Conservation (phyloP, 2,888 invertebrate genomes). For the Allophyes oxyacanthae region DNA sequence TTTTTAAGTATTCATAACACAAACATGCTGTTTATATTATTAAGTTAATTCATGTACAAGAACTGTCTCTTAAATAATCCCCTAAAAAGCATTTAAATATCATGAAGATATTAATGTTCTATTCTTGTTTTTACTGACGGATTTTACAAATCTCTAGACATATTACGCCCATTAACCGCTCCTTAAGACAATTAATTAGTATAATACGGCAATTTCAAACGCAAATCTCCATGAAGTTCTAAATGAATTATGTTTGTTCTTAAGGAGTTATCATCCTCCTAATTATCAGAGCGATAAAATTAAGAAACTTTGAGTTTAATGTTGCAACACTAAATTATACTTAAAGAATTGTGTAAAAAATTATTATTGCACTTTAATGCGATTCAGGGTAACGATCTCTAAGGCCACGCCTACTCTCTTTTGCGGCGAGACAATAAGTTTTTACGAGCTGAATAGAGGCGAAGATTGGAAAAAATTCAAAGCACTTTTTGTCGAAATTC, state of each 20-base stretch:
- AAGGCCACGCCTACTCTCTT: constrained; percentile 71
- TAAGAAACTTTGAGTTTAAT: constrained; percentile 74
- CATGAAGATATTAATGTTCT: constrained; percentile 26
- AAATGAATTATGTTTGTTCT: constrained; percentile 85
- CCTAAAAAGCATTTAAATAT: constrained; percentile 9
- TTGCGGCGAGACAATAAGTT: constrained; percentile 83
- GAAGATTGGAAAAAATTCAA: constrained; percentile 88
- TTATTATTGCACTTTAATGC: constrained; percentile 69
- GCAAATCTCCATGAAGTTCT: constrained; percentile 82
- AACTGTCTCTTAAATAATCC: no score
- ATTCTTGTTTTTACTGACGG: constrained; percentile 53
- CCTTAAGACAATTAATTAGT: constrained; percentile 87
- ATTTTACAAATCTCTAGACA: constrained; percentile 75
- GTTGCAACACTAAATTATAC: constrained; percentile 72
- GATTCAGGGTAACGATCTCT: constrained; percentile 56
- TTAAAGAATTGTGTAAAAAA: constrained; percentile 69
- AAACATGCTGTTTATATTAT: no score
- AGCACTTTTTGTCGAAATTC: constrained; percentile 87
- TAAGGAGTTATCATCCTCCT: constrained; percentile 84
- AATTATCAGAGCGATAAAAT: constrained; percentile 84
- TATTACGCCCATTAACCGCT: constrained; percentile 80
- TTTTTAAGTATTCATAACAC: no score
- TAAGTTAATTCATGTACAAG: no score
- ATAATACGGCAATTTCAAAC: constrained; percentile 86
- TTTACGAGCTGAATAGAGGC: constrained; percentile 84